phyloP scores from a whole-genome alignment of 2,113 vertebrate genomes.

The Octodon degus region DNA sequence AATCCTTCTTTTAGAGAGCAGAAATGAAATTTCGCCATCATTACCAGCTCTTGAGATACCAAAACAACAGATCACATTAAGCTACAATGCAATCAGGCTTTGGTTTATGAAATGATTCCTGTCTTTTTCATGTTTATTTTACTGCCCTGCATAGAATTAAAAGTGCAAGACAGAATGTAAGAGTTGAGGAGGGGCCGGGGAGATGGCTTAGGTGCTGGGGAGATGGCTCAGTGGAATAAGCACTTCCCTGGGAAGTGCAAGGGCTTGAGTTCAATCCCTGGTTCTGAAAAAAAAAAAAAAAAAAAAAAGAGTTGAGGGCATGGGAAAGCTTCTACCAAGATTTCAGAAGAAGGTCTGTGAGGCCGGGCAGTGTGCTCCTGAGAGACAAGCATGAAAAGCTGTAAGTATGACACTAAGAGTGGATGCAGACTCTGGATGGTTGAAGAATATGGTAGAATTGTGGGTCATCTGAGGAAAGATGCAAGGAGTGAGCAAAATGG shows the following conservation, averaged over 20 bases:
- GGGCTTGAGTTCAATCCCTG: too few relatives aligned
- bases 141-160: background rate
- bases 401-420: background rate
- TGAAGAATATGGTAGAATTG: background rate
- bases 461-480: background rate
- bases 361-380: background rate
- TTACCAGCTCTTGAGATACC: background rate
- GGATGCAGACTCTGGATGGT: background rate
- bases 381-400: background rate
- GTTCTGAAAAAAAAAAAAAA: too few relatives aligned
- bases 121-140: background rate
- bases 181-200: background rate
- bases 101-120: background rate
- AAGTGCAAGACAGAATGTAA: background rate
- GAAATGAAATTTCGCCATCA: background rate
- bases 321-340: background rate
- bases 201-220: too few relatives aligned
- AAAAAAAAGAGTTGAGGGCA: background rate
- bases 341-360: background rate
- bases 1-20: background rate
- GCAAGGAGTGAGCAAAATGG: background rate
- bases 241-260: too few relatives aligned
- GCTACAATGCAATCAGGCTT: background rate
- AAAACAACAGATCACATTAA: background rate
- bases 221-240: too few relatives aligned